Percentiles rank a stretch among this genome's conserved stretches.
phyloP scores from a whole-genome alignment of 2,113 vertebrate species.

The Cyanistes caeruleus region DNA sequence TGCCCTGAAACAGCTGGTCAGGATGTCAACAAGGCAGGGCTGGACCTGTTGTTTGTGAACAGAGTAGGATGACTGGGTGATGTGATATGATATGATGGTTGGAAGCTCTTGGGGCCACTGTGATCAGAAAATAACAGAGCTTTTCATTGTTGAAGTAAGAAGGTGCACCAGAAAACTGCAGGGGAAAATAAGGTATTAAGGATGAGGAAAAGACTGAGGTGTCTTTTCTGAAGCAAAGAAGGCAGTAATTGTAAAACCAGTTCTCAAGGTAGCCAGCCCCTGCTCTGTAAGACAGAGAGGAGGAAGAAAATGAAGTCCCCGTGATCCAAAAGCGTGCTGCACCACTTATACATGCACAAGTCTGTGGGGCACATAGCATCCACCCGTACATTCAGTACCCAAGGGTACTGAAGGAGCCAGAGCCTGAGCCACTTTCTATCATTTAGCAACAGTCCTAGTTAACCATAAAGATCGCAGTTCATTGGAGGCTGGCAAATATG shows the following conservation, averaged over 20 bases:
- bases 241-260: neutral
- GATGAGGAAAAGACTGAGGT: neutral
- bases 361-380: neutral
- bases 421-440: neutral
- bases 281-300: neutral
- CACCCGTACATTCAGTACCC: too few species aligned
- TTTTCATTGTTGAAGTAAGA: too few species aligned
- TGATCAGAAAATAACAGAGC: neutral
- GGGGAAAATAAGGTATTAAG: neutral
- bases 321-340: neutral
- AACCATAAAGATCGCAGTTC: neutral
- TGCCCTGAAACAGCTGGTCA: neutral
- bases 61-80: neutral
- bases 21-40: neutral
- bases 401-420: neutral
- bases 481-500: neutral
- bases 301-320: neutral
- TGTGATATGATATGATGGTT: neutral
- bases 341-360: accelerated
- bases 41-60: neutral
- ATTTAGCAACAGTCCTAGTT: neutral
- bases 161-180: accelerated
- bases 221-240: neutral
- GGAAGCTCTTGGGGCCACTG: neutral
- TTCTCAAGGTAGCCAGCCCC: neutral